Conservation (phyloP, 2,888 invertebrate species). For the Ferrisia virgata region DNA sequence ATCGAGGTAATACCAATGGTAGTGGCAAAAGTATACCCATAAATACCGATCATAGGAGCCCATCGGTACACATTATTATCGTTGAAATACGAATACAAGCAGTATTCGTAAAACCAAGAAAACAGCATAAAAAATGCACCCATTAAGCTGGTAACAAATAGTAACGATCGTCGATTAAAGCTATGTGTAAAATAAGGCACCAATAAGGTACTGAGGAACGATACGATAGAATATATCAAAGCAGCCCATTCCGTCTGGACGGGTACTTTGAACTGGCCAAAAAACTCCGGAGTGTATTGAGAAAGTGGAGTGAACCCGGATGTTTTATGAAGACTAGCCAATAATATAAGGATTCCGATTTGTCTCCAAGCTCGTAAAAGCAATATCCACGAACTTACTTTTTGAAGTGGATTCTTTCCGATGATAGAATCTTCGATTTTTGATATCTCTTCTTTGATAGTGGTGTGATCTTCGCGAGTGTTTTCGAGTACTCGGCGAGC, state of each 20-base stretch:
- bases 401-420: neutral
- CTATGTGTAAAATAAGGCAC: conserved; percentile 21
- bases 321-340: conserved; percentile 33
- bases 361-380: neutral
- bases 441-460: neutral
- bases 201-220: conserved; percentile 7
- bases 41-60: conserved; percentile 7
- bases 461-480: neutral
- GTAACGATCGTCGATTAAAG: conserved; percentile 7
- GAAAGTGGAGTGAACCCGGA: conserved; percentile 10
- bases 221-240: conserved; percentile 12
- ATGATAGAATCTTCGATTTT: neutral
- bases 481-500: neutral
- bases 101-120: neutral
- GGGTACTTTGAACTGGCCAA: neutral
- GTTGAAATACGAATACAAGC: neutral
- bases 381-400: neutral
- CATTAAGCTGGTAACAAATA: neutral
- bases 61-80: neutral
- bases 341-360: neutral
- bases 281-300: conserved; percentile 27
- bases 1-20: conserved; percentile 37
- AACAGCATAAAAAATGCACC: conserved; percentile 2
- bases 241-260: neutral
- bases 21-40: neutral